phyloP scores from a whole-genome alignment of 1,140 invertebrate species.

The Megathymus violae region DNA sequence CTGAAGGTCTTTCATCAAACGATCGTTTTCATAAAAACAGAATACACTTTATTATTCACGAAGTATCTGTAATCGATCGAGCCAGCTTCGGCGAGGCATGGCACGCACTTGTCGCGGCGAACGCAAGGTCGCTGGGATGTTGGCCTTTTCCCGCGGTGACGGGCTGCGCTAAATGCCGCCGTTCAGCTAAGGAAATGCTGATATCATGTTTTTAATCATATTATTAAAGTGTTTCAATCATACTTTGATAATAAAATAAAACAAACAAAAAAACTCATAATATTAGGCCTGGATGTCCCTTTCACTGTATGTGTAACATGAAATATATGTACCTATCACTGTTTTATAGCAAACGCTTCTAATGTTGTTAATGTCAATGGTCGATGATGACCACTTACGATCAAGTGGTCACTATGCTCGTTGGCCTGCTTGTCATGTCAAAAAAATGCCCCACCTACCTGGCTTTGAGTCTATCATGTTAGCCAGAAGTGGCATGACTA shows the following conservation, averaged over 20 bases:
- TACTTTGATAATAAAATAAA: neutral
- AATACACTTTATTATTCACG: slow-evolving; percentile 11
- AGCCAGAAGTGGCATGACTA: no score
- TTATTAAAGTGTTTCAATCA: slow-evolving; percentile 8
- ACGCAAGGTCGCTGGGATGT: slow-evolving; percentile 46
- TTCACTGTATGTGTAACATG: no score
- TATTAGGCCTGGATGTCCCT: no score
- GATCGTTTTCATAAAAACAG: slow-evolving; percentile 4
- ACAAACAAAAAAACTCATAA: no score
- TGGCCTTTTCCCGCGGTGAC: slow-evolving; percentile 51
- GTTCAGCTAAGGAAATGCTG: slow-evolving; percentile 18
- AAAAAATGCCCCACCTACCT: no score
- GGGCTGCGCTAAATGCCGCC: slow-evolving; percentile 47
- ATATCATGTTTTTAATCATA: slow-evolving; percentile 15
- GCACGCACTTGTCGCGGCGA: slow-evolving; percentile 49
- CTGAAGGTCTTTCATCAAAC: neutral
- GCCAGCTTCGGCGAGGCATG: slow-evolving; percentile 1
- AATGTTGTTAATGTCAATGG: no score
- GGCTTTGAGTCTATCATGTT: no score
- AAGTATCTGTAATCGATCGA: slow-evolving; percentile 15
- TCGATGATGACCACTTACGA: no score
- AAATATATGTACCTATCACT: no score
- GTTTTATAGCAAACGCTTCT: no score
- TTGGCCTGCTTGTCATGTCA: no score
- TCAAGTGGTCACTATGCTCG: no score